Base-by-base conservation (phyloP, 2,113 vertebrate species). In the Anser brachyrhynchus region DNA sequence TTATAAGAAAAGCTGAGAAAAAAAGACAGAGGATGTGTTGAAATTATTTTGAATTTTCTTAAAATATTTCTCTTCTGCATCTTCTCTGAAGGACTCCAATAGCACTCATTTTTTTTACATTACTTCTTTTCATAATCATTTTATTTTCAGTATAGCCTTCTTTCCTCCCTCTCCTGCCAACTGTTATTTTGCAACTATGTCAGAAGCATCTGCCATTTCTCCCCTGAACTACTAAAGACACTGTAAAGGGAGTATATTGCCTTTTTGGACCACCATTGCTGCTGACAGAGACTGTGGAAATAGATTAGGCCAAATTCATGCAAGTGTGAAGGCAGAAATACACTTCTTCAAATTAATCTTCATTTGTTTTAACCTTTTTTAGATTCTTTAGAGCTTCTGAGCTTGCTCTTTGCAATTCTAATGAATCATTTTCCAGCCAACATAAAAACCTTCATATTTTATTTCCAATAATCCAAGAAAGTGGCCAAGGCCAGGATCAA, bases 301-400 rank as follows among this genome's bases (percentile, higher is more conserved):
- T 65, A 66, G 46, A 78, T 84, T 19, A 84, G 49, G 39, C 11
- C 49, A 83, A 29, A 92, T 65, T 80, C 79, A 66, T 41, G 16
- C 25, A 57, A 64, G 78, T 13, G 46, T n/a, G 58, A 55, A 84
- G 66, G 74, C 86, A 76, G 67, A 94, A 51, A 67, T 37, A 78
- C 21, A 12, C 13, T 90, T 82, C 29, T 79, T 85, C 26, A 80
- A 93, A 80, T 83, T 90, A 44, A 80, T 85, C 62, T 85, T 80
- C 58, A 54, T 88, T 93, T 87, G 54, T 66, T 92, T 67, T 92
- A 83, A 71, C 72, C 67, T 93, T 95, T 93, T 90, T 75, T 84
- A 92, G 69, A 86, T 71, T 83, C 67, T 77, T 74, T 83, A 73
- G 35, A 90, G 67, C 44, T 86, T 93, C 74, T 88, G 67, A 61